Evolutionary conservation across 2,888 invertebrate species (phyloP), one percentile per base, ranked within the genome.

Genomic region (Apoda limacodes): DNA sequence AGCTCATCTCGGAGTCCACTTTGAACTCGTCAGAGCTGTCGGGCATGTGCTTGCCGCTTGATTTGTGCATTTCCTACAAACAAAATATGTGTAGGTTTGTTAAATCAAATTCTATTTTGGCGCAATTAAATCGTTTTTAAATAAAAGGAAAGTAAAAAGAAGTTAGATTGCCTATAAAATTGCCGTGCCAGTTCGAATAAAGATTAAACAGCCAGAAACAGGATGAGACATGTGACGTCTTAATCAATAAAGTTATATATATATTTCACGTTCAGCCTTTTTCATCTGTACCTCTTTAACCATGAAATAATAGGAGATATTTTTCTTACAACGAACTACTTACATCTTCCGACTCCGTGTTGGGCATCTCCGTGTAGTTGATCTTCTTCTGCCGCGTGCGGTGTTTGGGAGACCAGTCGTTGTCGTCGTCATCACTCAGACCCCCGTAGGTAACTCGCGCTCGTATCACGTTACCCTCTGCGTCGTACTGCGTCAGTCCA

Each of bases 261-360:
- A n/a, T n/a, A n/a, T n/a, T n/a, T n/a, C n/a, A n/a, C n/a, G n/a
- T n/a, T n/a, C n/a, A n/a, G n/a, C n/a, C n/a, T n/a, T n/a, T n/a
- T n/a, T n/a, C n/a, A n/a, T n/a, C 19, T 5, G 11, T 5, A 11
- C 11, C 19, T 6, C 9, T 9, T 9, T 9, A 19, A 19, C 5
- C 9, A 9, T 19, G 9, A 5, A 19, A 7, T n/a, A n/a, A n/a
- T n/a, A n/a, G n/a, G n/a, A n/a, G n/a, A n/a, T 19, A 19, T 19
- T 19, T 9, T 5, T 19, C 19, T 13, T 10, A 20, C 4, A 5
- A 24, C 5, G 11, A 5, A 15, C 1, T 14, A 72, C 71, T 76
- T 52, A 88, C 89, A 60, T 88, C 90, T 54, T 88, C 91, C 27
- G 87, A 88, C 57, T 90, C 90, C 0, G 89, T 88, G 40, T 87